Evolutionary conservation across 2,113 vertebrate genomes (phyloP), one percentile per base, ranked within the genome.

Genomic region (Chaetops frenatus): DNA sequence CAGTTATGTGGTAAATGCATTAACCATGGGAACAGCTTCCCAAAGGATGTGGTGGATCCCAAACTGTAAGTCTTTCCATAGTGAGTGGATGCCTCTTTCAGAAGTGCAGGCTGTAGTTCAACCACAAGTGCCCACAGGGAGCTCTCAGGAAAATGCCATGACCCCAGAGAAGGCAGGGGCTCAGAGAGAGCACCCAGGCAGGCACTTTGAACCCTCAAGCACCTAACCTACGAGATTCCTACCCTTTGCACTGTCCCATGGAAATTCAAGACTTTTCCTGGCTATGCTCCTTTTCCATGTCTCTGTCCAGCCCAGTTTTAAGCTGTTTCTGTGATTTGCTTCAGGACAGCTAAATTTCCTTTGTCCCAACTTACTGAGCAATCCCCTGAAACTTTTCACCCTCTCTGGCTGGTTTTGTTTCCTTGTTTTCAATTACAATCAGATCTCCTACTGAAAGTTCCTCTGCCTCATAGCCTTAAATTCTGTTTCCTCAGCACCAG

Each of bases 11-110:
- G 67, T 85, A 85, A 96, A 80, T 0, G 50, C 87, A 92, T 93
- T 92, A 92, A 95, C 85, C 90, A 95, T 70, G 93, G 94, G 92
- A 96, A 96, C 91, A 25, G 92, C 91, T 96, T 97, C 90, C 85
- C 94, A 92, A 82, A 96, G 94, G 94, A 95, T 95, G 93, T 91
- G 93, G 94, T 89, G 62, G 81, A 95, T 95, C 96, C 84, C 86
- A 86, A 83, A 94, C 23, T 81, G 19, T 84, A 82, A 96, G 86
- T 67, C 57, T 94, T 92, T 87, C 94, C 89, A 77, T 35, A 76
- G 84, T 17, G 12, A 89, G 24, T 31, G 33, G 91, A 89, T 73
- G 84, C 42, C 54, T 94, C 93, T 74, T 56, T 67, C 48, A 57
- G 79, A 92, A 84, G 91, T 1, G 17, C 78, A 89, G 84, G 54